Conservation (phyloP, 2,113 vertebrate species). For the Lipophrys pholis region DNA sequence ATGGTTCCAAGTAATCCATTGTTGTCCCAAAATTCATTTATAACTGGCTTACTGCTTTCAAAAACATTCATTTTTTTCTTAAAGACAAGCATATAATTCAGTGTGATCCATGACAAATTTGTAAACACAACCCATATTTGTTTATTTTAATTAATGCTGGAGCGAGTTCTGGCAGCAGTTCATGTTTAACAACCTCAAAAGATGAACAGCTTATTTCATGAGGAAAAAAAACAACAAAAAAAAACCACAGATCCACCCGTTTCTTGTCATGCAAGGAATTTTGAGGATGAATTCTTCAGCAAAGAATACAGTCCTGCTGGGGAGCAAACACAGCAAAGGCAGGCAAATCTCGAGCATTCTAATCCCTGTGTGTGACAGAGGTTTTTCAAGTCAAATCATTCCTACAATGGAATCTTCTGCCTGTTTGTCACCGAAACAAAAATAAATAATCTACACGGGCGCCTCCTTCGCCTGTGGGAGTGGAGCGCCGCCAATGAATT, state of each 20-base stretch:
- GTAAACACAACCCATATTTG: slow-evolving; percentile 41
- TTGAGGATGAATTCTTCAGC: slow-evolving; percentile 23
- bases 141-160: slow-evolving; percentile 37
- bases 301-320: slow-evolving; percentile 1
- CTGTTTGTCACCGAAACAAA: slow-evolving; percentile 8
- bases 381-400: slow-evolving; percentile 47
- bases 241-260: not conserved
- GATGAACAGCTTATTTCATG: slow-evolving; percentile 12
- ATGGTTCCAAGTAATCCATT: not conserved
- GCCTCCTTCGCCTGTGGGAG: slow-evolving; percentile 15
- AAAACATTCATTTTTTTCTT: not conserved
- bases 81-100: slow-evolving; percentile 11
- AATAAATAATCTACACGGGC: slow-evolving; percentile 6
- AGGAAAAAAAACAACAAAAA: not conserved
- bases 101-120: slow-evolving; percentile 2
- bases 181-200: slow-evolving; percentile 34
- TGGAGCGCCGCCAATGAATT: slow-evolving; percentile 16
- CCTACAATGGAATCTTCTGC: slow-evolving; percentile 18
- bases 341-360: slow-evolving; percentile 19
- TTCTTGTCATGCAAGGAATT: slow-evolving; percentile 32
- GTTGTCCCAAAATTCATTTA: not conserved
- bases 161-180: slow-evolving; percentile 19
- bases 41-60: slow-evolving; percentile 6
- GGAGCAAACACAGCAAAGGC: slow-evolving; percentile 29
- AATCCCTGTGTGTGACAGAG: slow-evolving; percentile 24